Conservation (phyloP, 1,140 invertebrate genomes). For the Drosophila kohkoa region DNA sequence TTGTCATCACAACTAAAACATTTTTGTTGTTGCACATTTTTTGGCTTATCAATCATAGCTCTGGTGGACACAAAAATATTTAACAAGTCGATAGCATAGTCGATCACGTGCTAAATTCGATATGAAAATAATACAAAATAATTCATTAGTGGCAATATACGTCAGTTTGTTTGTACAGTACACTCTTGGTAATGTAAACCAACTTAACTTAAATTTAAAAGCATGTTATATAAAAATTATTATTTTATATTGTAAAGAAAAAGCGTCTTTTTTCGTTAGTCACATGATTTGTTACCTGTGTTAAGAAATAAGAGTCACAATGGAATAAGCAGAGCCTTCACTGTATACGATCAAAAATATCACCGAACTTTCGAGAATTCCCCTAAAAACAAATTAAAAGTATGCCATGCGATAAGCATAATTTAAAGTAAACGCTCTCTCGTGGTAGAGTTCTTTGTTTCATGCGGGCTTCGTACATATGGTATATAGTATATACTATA, state of each 20-base stretch:
- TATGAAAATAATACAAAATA: slow-evolving; percentile 30
- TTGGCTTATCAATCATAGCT: slow-evolving; percentile 66
- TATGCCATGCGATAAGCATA: slow-evolving; percentile 44
- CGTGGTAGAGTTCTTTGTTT: slow-evolving; percentile 23
- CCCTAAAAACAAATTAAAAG: slow-evolving; percentile 26
- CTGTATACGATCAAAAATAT: slow-evolving; percentile 11
- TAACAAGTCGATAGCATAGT: slow-evolving; percentile 35
- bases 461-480: background rate
- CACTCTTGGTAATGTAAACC: background rate
- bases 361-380: slow-evolving; percentile 32
- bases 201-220: background rate
- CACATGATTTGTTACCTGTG: background rate
- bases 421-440: slow-evolving; percentile 14
- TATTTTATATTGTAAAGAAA: background rate
- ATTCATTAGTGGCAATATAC: slow-evolving; percentile 11
- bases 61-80: slow-evolving; percentile 43
- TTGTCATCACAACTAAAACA: slow-evolving; percentile 29
- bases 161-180: background rate
- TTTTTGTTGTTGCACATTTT: slow-evolving; percentile 17
- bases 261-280: background rate
- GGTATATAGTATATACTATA: too few species aligned
- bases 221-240: background rate
- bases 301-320: background rate
- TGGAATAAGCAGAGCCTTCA: background rate
- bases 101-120: slow-evolving; percentile 40